These are phyloP conservation scores for Catharus minimus DNA, from an alignment of 2,113 vertebrate species.

Conservation along the genomic window DNA sequence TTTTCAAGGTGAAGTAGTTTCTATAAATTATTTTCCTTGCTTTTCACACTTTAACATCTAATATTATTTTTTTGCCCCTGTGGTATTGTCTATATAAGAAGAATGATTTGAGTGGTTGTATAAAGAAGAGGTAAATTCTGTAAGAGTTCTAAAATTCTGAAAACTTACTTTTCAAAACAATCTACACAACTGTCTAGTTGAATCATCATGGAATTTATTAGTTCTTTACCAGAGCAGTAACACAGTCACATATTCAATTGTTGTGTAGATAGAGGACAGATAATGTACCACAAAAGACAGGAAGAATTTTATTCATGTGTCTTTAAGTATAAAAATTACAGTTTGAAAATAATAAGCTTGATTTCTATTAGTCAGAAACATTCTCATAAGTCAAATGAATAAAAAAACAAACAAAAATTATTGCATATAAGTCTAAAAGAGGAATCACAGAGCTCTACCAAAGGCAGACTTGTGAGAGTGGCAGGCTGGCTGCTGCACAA, in stretches of 20 bases:
- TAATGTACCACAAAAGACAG: not conserved
- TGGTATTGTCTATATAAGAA: not conserved
- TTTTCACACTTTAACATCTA: not conserved
- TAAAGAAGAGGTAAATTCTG: not conserved
- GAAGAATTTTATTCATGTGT: not conserved
- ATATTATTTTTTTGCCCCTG: not conserved
- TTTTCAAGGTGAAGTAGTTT: not conserved
- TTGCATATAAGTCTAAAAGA: accelerated
- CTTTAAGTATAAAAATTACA: not conserved
- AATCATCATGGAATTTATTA: not conserved
- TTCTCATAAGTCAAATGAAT: not conserved
- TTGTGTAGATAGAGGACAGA: not conserved
- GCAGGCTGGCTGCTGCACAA: not conserved
- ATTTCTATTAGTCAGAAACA: not conserved
- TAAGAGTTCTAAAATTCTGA: not conserved
- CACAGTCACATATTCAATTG: not conserved
- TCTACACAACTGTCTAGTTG: not conserved
- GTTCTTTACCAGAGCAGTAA: not conserved
- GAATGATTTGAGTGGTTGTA: not conserved
- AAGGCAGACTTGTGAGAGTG: not conserved
- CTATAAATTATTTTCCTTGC: not conserved
- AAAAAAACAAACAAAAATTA: not conserved
- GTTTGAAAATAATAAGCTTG: not conserved
- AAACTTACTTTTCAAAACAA: not conserved
- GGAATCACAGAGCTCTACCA: not conserved